Evolutionary conservation across 1,140 invertebrate genomes (phyloP).

Genomic region (Cecropterus lyciades): DNA sequence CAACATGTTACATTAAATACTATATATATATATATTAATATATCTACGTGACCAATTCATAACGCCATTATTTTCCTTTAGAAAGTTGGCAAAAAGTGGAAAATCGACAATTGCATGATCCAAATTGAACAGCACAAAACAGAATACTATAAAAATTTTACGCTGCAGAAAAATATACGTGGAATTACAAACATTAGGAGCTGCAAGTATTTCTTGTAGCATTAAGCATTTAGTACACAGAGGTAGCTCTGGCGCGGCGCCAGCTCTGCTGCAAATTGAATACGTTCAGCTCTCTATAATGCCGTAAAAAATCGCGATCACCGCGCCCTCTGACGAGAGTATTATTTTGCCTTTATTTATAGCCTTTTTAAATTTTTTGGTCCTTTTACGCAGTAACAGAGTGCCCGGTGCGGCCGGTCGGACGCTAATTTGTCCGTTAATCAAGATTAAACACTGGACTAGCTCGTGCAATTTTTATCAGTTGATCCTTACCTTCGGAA

Average conservation of each 20-base stretch:
- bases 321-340: constrained; percentile 24
- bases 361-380: constrained; percentile 24
- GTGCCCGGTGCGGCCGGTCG: constrained; percentile 2
- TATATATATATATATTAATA: too few relatives aligned
- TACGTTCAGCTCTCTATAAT: constrained; percentile 32
- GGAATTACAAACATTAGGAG: constrained; percentile 35
- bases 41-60: too few relatives aligned
- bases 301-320: constrained; percentile 34
- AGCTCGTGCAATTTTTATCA: constrained; percentile 13
- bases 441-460: constrained; percentile 28
- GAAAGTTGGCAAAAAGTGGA: too few relatives aligned
- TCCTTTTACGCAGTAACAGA: constrained; percentile 13
- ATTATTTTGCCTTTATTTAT: constrained; percentile 34
- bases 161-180: constrained; percentile 30
- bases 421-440: constrained; percentile 30
- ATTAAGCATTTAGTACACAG: constrained; percentile 28
- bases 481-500: constrained; percentile 3
- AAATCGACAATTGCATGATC: not conserved
- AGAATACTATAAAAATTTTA: constrained; percentile 16
- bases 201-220: constrained; percentile 31
- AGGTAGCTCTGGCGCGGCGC: constrained; percentile 24
- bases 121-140: not conserved
- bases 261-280: constrained; percentile 28
- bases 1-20: too few relatives aligned
- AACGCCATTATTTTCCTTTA: too few relatives aligned